phyloP scores from a whole-genome alignment of 92 coral and sea anemone species.

The Zoanthus sansibaricus region DNA sequence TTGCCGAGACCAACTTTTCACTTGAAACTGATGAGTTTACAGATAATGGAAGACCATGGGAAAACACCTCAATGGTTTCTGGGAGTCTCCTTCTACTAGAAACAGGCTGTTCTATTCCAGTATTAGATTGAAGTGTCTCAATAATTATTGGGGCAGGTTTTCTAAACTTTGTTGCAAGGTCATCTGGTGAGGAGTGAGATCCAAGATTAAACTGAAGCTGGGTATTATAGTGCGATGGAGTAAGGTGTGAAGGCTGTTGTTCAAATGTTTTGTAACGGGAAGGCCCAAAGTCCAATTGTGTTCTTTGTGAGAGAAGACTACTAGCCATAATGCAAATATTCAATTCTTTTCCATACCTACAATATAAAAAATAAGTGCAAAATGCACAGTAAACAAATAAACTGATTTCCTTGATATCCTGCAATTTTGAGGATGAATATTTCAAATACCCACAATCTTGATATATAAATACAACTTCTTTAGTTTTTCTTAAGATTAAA shows the following conservation, averaged over 20 bases:
- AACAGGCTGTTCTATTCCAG: not conserved
- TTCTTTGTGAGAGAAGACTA: conserved; percentile 69
- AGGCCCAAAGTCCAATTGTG: conserved; percentile 71
- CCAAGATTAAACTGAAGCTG: conserved; percentile 92
- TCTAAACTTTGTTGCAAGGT: conserved; percentile 84
- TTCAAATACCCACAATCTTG: too few relatives aligned
- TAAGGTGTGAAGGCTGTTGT: conserved; percentile 8
- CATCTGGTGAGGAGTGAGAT: conserved; percentile 72
- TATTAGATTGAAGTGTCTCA: conserved; percentile 68
- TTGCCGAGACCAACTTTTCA: conserved; percentile 87
- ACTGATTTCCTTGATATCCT: not conserved
- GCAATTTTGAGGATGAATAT: too few relatives aligned
- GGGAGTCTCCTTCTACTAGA: not conserved
- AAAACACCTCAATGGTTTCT: not conserved
- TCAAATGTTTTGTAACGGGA: conserved; percentile 44
- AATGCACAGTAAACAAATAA: not conserved
- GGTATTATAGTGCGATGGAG: conserved; percentile 61
- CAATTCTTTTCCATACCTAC: not conserved
- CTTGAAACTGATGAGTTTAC: conserved; percentile 78
- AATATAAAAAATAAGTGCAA: not conserved
- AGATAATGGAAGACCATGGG: conserved; percentile 45
- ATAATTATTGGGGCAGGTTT: conserved; percentile 92
- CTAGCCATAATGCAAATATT: conserved; percentile 56
- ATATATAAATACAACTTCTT: too few relatives aligned
- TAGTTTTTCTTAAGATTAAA: too few relatives aligned